Evolutionary conservation across 2,888 invertebrate species (phyloP), one percentile per base, ranked within the genome.

Genomic region (Calameuta filiformis): DNA sequence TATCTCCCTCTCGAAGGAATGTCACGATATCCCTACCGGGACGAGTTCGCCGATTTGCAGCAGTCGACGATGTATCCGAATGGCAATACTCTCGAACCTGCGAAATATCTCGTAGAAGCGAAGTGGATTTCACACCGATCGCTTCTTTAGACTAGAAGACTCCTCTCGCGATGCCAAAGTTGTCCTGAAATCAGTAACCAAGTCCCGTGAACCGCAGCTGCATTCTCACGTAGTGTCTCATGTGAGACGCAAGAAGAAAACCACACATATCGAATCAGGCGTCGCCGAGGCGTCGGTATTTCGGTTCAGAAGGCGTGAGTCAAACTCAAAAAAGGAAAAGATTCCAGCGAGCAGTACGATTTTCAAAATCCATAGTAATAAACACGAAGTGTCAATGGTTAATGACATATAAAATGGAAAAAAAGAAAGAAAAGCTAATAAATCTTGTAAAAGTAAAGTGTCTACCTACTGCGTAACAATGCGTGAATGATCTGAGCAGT

Each of bases 21-120:
- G 77, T 77, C 68, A 79, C 82, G 81, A 83, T 83, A 85, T 84
- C 83, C 85, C 81, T 81, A 81, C 81, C 81, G 83, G 82, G 84
- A 85, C 85, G 85, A 81, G 87, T 87, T 87, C 87, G 85, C 84
- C 86, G 84, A 86, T 87, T 86, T 85, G 84, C 85, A 87, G 83
- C 85, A 88, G 85, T 85, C 82, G 82, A 82, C 80, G 81, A 84
- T 9, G 56, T 56, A 56, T 56, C 56, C 56, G 73, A 56, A 56
- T 56, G 23, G 56, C 56, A 9, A 23, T 56, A 56, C 56, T 23
- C 23, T 56, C 56, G 23, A 56, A 56, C 56, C 56, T 56, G 56
- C 23, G 23, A 56, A 56, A 56, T 56, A 23, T 56, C 56, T 56
- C 56, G 56, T 56, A 56, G 56, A 56, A 56, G 56, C 56, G 56